Base-by-base conservation (phyloP, 2,113 vertebrate genomes). In the Poecilia latipinna region DNA sequence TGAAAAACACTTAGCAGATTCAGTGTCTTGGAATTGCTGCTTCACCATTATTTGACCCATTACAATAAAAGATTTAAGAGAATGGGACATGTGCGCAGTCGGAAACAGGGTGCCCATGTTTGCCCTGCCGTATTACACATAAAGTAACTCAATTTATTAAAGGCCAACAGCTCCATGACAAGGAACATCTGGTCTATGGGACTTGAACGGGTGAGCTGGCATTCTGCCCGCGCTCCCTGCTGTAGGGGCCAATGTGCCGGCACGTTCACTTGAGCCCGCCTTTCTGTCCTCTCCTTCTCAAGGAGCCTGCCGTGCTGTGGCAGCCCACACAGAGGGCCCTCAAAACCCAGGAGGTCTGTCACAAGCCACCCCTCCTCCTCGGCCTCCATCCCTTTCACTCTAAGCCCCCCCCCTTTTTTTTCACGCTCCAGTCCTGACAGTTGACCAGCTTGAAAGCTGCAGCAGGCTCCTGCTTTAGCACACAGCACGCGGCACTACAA, bases 141-240 rank as follows among this genome's bases (percentile, higher is more conserved):
- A 93, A 90, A 92, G 92, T 92, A 91, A 94, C 88, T 94, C 85
- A 84, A 92, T 93, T 91, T 95, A 85, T 89, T 87, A 90, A 92
- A 91, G 85, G 75, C 87, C 90, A 83, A 48, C 86, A 88, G 81
- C 82, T 90, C 90, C 79, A 83, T 90, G 92, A 94, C 77, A 90
- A 73, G 86, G 66, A 95, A 93, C 92, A 96, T 94, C 93, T 95
- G 94, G 90, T 86, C 83, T 77, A 87, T 86, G 84, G 80, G 77
- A 86, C 83, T 88, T 86, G 68, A 89, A 83, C 48, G 80, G 88
- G 86, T 68, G 74, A 90, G 74, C 74, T 94, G 92, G 93, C 91
- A 35, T 78, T 69, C 78, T 89, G 88, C 91, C 90, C 78, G 71
- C 68, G 77, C 83, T 83, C 79, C 86, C 87, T 82, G 88, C 86